A percentile compares a stretch with the other conserved stretches of the same genome.
Conservation (phyloP, 2,797 vertebrate genomes). For the Halcyon badia region DNA sequence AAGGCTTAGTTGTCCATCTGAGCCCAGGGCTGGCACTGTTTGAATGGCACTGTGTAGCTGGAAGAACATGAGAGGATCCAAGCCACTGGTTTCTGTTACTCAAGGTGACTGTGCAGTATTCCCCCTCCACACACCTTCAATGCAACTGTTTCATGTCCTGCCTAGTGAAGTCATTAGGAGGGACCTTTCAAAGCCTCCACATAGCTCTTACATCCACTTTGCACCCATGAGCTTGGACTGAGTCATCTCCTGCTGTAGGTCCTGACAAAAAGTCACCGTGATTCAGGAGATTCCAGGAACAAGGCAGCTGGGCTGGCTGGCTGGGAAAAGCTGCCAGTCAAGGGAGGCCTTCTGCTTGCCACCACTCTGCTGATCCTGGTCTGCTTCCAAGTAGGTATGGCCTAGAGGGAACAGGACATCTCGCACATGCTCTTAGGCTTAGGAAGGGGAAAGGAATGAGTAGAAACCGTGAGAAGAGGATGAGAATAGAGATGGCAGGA, state of each 20-base stretch:
- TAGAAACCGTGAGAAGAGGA: not conserved
- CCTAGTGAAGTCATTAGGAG: not conserved
- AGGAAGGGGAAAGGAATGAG: not conserved
- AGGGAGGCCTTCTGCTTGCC: not conserved
- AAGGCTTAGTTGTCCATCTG: not conserved
- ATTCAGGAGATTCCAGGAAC: not conserved
- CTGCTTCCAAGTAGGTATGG: not conserved
- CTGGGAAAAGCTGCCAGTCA: not conserved
- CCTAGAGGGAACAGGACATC: not conserved
- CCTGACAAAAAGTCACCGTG: not conserved
- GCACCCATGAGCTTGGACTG: accelerated
- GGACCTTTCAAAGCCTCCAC: not conserved
- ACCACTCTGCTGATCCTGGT: not conserved
- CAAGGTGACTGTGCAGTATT: not conserved
- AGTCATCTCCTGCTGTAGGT: not conserved
- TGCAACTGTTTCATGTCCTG: accelerated
- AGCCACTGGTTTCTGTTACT: not conserved
- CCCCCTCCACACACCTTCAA: not conserved
- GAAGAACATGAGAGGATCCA: not conserved
- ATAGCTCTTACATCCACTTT: accelerated
- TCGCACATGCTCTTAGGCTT: not conserved
- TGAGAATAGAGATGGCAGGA: not conserved
- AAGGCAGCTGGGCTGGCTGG: not conserved
- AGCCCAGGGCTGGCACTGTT: not conserved
- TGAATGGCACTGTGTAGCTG: not conserved